Conservation (phyloP, 2,888 invertebrate genomes). For the Shargacucullia verbasci region DNA sequence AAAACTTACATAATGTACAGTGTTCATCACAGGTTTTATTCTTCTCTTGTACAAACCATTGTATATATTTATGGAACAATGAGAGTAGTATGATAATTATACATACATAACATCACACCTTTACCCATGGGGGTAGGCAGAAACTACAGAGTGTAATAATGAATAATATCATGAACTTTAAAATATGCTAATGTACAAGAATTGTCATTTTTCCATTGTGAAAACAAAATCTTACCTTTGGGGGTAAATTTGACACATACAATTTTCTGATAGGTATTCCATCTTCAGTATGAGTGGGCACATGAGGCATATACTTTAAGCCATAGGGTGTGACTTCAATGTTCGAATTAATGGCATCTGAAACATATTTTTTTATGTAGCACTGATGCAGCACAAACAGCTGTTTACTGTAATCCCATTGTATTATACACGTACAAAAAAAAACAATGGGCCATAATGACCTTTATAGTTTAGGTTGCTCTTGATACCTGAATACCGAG, state of each 20-base stretch:
- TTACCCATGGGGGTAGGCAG: no score
- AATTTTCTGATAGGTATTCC: constrained; percentile 89
- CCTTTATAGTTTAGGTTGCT: background rate
- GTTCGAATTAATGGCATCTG: constrained; percentile 74
- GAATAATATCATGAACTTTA: no score
- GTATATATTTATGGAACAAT: no score
- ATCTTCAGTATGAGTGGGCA: constrained; percentile 87
- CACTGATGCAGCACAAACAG: background rate
- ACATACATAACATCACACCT: no score
- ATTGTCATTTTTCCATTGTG: background rate
- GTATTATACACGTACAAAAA: background rate
- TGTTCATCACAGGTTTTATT: no score
- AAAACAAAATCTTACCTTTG: constrained; percentile 77
- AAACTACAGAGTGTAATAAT: no score
- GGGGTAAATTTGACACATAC: constrained; percentile 88
- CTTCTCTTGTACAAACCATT: no score
- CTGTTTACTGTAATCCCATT: constrained; percentile 3
- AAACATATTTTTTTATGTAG: constrained; percentile 49
- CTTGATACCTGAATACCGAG: background rate
- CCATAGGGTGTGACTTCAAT: constrained; percentile 68
- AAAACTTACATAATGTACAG: no score
- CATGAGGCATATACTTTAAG: constrained; percentile 75
- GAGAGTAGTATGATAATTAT: no score
- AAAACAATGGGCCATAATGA: background rate
- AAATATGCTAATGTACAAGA: background rate